A percentile compares a stretch with the other conserved stretches of the same genome.
Conservation (phyloP, 1,140 invertebrate genomes). For the Tetramorium simillimum region DNA sequence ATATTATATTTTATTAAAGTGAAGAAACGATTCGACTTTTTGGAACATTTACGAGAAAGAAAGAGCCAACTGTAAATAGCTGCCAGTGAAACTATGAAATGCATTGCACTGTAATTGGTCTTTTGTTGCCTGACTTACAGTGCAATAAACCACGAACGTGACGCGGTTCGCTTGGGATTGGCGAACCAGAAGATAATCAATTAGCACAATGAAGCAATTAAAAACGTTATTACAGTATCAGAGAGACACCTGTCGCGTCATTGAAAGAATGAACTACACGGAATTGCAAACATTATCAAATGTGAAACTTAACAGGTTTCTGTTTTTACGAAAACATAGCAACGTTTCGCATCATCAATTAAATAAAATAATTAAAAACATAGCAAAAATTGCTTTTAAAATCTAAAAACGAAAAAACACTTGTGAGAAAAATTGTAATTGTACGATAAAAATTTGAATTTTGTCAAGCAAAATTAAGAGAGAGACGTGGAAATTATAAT, state of each 20-base stretch:
- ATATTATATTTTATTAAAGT: neutral
- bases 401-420: neutral
- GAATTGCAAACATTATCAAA: neutral
- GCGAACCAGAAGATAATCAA: conserved; percentile 72
- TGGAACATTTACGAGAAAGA: neutral
- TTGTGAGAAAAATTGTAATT: neutral
- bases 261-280: conserved; percentile 20
- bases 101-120: conserved; percentile 15
- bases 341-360: neutral
- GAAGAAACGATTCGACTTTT: neutral
- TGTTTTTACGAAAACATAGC: neutral
- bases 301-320: neutral
- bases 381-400: neutral
- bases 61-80: neutral
- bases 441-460: neutral
- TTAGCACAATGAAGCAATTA: conserved; percentile 74
- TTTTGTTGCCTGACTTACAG: conserved; percentile 27
- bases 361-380: neutral
- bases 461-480: neutral
- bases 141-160: conserved; percentile 48
- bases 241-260: conserved; percentile 8
- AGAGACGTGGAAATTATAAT: neutral
- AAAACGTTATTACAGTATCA: conserved; percentile 71
- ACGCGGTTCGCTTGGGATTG: conserved; percentile 13
- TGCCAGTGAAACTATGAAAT: neutral